Evolutionary conservation across 2,113 vertebrate species (phyloP).

Genomic region (Alosa alosa): DNA sequence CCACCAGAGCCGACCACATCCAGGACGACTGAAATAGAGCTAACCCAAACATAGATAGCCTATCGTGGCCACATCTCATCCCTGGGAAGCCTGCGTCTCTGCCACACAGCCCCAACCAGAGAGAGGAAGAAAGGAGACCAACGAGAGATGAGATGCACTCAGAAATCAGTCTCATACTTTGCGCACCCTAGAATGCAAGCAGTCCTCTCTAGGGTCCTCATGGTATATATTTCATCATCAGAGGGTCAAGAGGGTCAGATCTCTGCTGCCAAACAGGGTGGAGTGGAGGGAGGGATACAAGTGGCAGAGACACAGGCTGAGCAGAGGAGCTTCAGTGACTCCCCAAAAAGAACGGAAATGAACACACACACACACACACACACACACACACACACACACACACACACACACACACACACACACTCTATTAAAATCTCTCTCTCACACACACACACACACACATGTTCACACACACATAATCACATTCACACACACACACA

Average conservation of each 20-base stretch:
- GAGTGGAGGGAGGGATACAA: no score
- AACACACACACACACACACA: no score
- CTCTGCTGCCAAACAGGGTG: no score
- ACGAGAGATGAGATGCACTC: not conserved
- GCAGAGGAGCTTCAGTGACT: no score
- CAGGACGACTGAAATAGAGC: not conserved
- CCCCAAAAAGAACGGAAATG: no score
- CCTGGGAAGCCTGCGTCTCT: not conserved
- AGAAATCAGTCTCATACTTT: not conserved
- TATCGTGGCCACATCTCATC: not conserved
- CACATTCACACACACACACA: not conserved
- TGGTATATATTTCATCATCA: no score
- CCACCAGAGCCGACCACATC: not conserved
- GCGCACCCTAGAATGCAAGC: no score
- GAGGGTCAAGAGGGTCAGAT: no score
- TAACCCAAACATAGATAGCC: not conserved
- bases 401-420: not conserved
- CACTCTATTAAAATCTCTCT: no score
- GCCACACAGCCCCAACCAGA: not conserved
- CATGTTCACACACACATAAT: not conserved
- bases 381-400: not conserved
- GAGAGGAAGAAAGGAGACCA: not conserved
- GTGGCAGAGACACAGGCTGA: no score
- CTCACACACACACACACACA: not conserved
- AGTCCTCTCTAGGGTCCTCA: no score